Conservation (phyloP, 2,113 vertebrate genomes). For the Leucopternis melanops region DNA sequence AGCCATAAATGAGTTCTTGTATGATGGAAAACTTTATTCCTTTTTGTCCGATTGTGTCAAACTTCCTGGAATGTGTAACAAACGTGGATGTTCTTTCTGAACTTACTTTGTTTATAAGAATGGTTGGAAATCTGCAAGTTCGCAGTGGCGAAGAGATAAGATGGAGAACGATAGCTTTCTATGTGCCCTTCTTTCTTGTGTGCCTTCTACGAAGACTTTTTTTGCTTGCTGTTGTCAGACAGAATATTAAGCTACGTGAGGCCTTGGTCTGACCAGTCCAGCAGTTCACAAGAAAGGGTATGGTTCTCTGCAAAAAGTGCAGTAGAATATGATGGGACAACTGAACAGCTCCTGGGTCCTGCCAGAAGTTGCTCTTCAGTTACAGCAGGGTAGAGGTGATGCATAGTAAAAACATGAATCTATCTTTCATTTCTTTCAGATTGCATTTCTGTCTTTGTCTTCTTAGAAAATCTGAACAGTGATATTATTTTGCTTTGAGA, state of each 20-base stretch:
- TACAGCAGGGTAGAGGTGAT: background rate
- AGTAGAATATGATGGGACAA: background rate
- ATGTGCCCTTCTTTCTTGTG: background rate
- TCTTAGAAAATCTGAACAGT: background rate
- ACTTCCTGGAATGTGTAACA: background rate
- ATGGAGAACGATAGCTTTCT: background rate
- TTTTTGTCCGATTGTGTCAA: background rate
- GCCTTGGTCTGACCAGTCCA: background rate
- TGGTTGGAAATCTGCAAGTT: background rate
- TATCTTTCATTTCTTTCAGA: background rate
- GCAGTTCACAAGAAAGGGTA: background rate
- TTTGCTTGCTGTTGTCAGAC: background rate
- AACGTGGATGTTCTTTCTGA: background rate
- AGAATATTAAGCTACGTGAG: background rate
- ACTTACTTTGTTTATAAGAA: background rate
- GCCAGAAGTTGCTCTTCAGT: background rate
- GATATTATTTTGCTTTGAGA: background rate
- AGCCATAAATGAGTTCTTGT: background rate
- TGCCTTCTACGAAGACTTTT: background rate
- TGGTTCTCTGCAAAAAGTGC: background rate
- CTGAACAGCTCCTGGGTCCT: background rate
- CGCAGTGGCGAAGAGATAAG: background rate
- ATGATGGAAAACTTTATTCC: background rate
- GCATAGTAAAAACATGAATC: background rate
- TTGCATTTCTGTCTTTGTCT: background rate